Evolutionary conservation across 2,113 vertebrate species (phyloP), one percentile per base, ranked within the genome.

Genomic region (Etheostoma cragini): DNA sequence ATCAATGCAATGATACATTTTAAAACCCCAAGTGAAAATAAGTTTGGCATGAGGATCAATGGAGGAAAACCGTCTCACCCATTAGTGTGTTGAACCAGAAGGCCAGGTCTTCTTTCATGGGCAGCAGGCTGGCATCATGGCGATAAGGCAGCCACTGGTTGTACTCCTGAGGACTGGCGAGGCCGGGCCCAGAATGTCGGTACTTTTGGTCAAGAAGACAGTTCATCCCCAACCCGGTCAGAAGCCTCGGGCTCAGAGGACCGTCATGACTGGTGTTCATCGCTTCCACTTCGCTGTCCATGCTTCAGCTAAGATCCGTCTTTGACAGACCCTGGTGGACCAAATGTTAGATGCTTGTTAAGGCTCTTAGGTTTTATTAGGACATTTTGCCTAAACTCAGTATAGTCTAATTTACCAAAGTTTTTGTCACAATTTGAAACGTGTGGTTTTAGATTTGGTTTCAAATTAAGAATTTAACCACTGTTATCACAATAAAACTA

Each of bases 91-190:
- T 99, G 83, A 99, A 94, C 98, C 98, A 99, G 83, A 97, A 88
- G 6, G 96, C 97, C 88, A 99, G 94, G 85, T 99, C 98, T 89
- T 99, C 98, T 84, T 98, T 98, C 97, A 99, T 99, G 6, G 98
- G 97, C 77, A 98, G 91, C 88, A 99, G 90, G 92, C 97, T 97
- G 94, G 97, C 96, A 38, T 98, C 96, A 10, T 99, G 98, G 85
- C 98, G 96, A 54, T 94, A 96, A 2, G 97, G 97, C 72, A 99
- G 93, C 98, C 98, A 99, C 54, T 99, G 97, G 76, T 94, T 97
- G 91, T 97, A 99, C 54, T 97, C 96, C 84, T 98, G 97, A 94
- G 98, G 96, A 85, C 98, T 97, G 0, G 97, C 89, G 16, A 99
- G 97, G 72, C 97, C 96, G 5, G 98, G 98, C n/a, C 96, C 96